Evolutionary conservation across 2,888 invertebrate genomes (phyloP).

Genomic region (Xanthia togata): DNA sequence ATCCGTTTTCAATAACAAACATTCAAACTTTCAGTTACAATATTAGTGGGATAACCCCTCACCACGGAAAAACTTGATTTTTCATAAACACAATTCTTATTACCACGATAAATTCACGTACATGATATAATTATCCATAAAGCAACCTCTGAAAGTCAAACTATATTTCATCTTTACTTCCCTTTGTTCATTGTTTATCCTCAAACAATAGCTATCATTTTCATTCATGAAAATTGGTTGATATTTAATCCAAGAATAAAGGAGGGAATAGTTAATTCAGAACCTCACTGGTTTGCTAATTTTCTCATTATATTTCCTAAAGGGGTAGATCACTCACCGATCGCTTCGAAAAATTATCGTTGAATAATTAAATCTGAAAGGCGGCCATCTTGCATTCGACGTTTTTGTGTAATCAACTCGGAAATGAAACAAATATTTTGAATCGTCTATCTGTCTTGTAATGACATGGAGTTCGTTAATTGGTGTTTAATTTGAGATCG

Average conservation of each 20-base stretch:
- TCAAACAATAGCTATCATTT: conserved; percentile 59
- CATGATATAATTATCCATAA: conserved; percentile 42
- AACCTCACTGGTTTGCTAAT: conserved; percentile 55
- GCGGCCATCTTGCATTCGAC: conserved; percentile 40
- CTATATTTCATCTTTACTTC: conserved; percentile 49
- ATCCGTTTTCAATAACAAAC: neutral
- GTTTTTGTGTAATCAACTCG: conserved; percentile 31
- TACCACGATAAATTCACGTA: conserved; percentile 14
- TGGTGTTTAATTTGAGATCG: conserved; percentile 46
- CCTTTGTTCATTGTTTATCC: conserved; percentile 50
- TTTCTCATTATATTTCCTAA: conserved; percentile 64
- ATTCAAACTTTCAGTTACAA: no score
- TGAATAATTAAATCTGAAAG: conserved; percentile 54
- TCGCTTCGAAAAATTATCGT: conserved; percentile 57
- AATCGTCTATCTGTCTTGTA: conserved; percentile 50
- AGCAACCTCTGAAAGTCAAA: conserved; percentile 49
- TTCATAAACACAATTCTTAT: conserved; percentile 3
- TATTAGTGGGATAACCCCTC: neutral
- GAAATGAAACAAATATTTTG: conserved; percentile 32
- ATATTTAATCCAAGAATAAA: conserved; percentile 61
- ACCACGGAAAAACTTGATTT: neutral
- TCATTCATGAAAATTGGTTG: conserved; percentile 62
- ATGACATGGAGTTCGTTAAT: conserved; percentile 28
- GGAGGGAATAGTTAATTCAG: conserved; percentile 48
- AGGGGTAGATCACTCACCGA: conserved; percentile 56